Percentiles rank a stretch among this genome's conserved stretches.
Evolutionary conservation across 2,113 vertebrate genomes (phyloP).

Genomic region (Lates calcarifer): DNA sequence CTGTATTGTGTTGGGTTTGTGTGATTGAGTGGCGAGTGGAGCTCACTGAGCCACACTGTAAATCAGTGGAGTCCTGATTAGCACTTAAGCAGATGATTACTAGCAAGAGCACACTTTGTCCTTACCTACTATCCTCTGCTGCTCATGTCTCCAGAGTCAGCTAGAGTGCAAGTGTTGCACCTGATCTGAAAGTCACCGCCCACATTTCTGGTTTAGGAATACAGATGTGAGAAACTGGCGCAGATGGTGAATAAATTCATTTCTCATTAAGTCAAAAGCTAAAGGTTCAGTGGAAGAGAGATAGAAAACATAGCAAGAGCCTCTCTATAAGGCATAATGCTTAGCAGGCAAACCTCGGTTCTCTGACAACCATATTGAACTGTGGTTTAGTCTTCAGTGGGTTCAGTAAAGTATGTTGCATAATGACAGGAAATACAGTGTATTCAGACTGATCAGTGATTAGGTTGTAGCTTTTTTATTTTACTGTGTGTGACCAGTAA

Average conservation of each 20-base stretch:
- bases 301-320: not conserved
- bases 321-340: not conserved
- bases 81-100: slow-evolving; percentile 55
- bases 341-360: not conserved
- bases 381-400: not conserved
- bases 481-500: not conserved
- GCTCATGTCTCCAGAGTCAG: not conserved
- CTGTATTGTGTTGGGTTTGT: slow-evolving; percentile 44
- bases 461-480: not conserved
- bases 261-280: slow-evolving; percentile 11
- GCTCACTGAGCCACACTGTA: slow-evolving; percentile 19
- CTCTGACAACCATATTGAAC: not conserved
- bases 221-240: slow-evolving; percentile 14
- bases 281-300: not conserved
- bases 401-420: not conserved
- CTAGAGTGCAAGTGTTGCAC: slow-evolving; percentile 6
- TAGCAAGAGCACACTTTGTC: slow-evolving; percentile 35
- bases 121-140: slow-evolving; percentile 6
- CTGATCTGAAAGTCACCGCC: not conserved
- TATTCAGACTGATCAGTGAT: not conserved
- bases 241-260: slow-evolving; percentile 4
- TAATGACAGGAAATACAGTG: not conserved
- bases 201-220: slow-evolving; percentile 4
- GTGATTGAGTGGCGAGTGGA: slow-evolving; percentile 51
- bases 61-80: slow-evolving; percentile 44